Evolutionary conservation across 2,888 invertebrate genomes (phyloP).

Genomic region (Meloe dianella): DNA sequence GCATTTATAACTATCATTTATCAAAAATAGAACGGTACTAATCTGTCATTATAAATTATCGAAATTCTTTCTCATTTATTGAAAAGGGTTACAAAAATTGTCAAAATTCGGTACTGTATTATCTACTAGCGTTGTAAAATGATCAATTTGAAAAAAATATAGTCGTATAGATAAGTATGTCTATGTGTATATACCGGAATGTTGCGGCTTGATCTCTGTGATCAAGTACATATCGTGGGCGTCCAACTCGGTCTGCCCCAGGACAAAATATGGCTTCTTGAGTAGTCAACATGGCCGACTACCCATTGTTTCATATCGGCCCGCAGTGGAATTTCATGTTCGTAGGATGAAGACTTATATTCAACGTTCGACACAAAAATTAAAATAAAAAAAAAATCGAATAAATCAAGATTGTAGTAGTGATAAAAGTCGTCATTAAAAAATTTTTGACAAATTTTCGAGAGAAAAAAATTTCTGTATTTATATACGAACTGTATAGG

Average conservation of each 20-base stretch:
- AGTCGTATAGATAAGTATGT: too few relatives aligned
- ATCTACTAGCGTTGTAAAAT: conserved; percentile 22
- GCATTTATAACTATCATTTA: conserved; percentile 2
- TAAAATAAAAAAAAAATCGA: neutral
- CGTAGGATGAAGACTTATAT: conserved; percentile 25
- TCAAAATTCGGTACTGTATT: conserved; percentile 22
- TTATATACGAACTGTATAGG: too few relatives aligned
- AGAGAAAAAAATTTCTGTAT: conserved; percentile 21
- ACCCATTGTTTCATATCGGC: conserved; percentile 50
- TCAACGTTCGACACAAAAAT: conserved; percentile 8
- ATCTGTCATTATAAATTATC: neutral
- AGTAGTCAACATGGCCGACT: conserved; percentile 60
- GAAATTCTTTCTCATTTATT: neutral
- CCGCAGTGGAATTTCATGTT: conserved; percentile 33
- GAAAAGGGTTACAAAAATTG: neutral
- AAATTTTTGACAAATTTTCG: conserved; percentile 16
- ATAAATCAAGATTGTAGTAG: conserved; percentile 10
- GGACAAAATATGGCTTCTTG: conserved; percentile 61
- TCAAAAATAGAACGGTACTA: neutral
- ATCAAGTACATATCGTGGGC: conserved; percentile 56
- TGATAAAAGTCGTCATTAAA: conserved; percentile 1
- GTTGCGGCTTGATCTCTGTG: conserved; percentile 47
- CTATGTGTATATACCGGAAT: conserved; percentile 39
- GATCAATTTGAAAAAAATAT: conserved; percentile 26
- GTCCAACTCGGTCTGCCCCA: conserved; percentile 53